Conservation (phyloP, 2,113 vertebrate species). For the Phodopus roborovskii region DNA sequence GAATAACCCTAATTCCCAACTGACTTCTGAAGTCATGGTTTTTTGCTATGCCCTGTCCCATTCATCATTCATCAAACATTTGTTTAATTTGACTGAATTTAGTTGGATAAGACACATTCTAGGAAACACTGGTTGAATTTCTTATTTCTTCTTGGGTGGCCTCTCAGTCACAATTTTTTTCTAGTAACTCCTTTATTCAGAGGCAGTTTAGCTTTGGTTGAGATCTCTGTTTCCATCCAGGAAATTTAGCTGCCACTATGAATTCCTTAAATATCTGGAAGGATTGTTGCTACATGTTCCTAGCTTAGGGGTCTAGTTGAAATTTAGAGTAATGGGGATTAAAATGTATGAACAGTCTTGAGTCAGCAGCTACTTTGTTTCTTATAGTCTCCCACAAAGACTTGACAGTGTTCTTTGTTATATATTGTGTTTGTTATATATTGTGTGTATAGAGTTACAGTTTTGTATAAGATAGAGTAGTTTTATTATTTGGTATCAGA, state of each 20-base stretch:
- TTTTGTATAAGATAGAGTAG: background rate
- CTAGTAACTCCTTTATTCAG: constrained; percentile 16
- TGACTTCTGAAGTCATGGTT: background rate
- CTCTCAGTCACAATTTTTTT: constrained; percentile 46
- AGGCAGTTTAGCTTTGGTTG: constrained; percentile 35
- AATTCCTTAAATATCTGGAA: constrained; percentile 43
- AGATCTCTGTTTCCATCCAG: constrained; percentile 38
- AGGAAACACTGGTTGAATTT: constrained; percentile 31
- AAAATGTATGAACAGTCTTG: background rate
- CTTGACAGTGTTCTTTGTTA: background rate
- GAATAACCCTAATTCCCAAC: constrained; percentile 5
- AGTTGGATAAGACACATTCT: background rate
- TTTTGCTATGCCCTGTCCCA: background rate
- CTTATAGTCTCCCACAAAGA: background rate
- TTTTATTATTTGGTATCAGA: constrained; percentile 42
- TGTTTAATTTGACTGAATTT: constrained; percentile 47
- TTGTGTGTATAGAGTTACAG: background rate
- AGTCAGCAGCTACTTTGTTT: constrained; percentile 16
- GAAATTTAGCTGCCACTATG: constrained; percentile 50
- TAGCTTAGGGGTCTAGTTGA: constrained; percentile 11
- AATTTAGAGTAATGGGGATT: constrained; percentile 12
- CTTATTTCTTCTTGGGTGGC: constrained; percentile 52
- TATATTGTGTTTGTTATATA: background rate
- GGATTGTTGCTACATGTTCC: background rate
- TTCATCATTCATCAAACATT: background rate